A percentile compares a stretch with the other conserved stretches of the same genome.
These are phyloP conservation scores for Phasia obesa DNA, from an alignment of 2,888 invertebrate species.

Conservation along the genomic window DNA sequence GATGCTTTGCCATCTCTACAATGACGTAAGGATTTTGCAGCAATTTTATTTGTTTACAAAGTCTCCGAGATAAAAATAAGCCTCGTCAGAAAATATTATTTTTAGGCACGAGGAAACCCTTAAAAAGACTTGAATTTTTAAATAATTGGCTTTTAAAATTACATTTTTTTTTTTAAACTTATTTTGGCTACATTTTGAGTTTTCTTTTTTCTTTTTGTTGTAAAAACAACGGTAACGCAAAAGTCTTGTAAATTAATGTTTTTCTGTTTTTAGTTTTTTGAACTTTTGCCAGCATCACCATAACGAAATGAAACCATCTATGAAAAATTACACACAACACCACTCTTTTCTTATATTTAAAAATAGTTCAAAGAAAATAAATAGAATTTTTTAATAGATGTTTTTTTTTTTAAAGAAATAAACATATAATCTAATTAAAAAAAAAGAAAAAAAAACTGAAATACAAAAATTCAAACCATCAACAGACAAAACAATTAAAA, in stretches of 20 bases:
- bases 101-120: no score
- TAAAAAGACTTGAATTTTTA: no score
- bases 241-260: constrained; percentile 28
- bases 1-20: no score
- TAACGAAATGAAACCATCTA: constrained; percentile 33
- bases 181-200: background rate
- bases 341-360: background rate
- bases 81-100: no score
- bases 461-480: no score
- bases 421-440: no score
- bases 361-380: background rate
- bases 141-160: constrained; percentile 31
- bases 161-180: constrained; percentile 8
- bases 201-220: constrained; percentile 17
- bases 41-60: no score
- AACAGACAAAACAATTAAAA: no score
- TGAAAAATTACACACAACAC: constrained; percentile 4
- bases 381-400: background rate
- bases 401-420: no score
- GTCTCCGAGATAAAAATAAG: no score
- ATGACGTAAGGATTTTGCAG: no score
- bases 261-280: constrained; percentile 35
- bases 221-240: constrained; percentile 25
- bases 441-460: no score
- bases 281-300: constrained; percentile 33